Conservation (phyloP, 2,113 vertebrate genomes). For the Oreocharis arfaki region DNA sequence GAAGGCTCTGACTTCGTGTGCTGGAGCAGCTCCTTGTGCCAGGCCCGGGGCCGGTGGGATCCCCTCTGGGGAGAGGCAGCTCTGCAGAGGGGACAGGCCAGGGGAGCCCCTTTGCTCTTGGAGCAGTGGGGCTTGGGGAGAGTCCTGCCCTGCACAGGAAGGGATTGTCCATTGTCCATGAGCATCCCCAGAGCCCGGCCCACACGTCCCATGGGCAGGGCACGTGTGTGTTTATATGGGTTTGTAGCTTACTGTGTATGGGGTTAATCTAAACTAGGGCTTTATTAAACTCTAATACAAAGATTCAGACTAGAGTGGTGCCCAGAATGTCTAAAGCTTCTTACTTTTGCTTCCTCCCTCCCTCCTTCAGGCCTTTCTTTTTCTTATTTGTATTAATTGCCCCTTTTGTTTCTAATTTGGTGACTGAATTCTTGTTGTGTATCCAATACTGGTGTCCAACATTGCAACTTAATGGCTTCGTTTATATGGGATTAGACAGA, state of each 20-base stretch:
- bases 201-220: too few relatives aligned
- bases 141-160: fast-evolving
- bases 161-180: neutral
- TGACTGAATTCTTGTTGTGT: neutral
- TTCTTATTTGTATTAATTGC: neutral
- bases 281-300: neutral
- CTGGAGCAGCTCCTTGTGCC: neutral
- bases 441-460: neutral
- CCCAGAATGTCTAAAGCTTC: neutral
- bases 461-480: neutral
- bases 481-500: neutral
- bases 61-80: fast-evolving
- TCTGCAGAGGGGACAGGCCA: fast-evolving
- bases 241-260: too few relatives aligned
- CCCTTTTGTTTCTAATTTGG: neutral
- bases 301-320: neutral
- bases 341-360: neutral
- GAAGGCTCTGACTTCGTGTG: too few relatives aligned
- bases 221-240: fast-evolving
- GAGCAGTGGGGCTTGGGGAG: fast-evolving
- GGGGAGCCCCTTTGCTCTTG: neutral
- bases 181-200: neutral
- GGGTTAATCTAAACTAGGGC: neutral
- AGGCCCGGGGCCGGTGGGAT: fast-evolving
- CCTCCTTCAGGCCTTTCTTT: neutral